A percentile compares a stretch with the other conserved stretches of the same genome.
Evolutionary conservation across 2,797 vertebrate species (phyloP).

Genomic region (Falco naumanni): DNA sequence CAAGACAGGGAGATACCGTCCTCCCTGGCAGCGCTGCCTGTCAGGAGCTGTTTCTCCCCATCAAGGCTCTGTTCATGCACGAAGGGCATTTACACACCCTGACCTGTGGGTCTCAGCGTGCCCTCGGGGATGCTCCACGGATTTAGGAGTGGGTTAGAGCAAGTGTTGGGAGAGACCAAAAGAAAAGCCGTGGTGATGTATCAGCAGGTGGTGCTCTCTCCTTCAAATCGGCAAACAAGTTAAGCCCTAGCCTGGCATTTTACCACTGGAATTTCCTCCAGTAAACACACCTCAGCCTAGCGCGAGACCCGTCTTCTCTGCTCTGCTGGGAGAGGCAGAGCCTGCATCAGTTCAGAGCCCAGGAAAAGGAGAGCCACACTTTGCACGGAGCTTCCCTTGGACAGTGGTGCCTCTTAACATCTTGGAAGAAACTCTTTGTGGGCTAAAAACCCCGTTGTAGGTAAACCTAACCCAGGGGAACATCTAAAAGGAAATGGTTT

Average conservation of each 20-base stretch:
- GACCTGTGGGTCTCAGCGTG: rapidly evolving
- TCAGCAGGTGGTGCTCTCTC: conserved; percentile 60
- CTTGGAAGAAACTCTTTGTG: background rate
- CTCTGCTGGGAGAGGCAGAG: background rate
- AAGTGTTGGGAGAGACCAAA: background rate
- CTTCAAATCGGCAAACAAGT: background rate
- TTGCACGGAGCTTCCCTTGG: background rate
- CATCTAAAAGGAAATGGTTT: background rate
- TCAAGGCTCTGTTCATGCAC: rapidly evolving
- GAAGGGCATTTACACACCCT: background rate
- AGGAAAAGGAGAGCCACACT: background rate
- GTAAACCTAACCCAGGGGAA: background rate
- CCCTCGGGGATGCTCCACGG: background rate
- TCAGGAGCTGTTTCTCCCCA: background rate
- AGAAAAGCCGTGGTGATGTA: background rate
- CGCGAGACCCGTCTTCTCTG: background rate
- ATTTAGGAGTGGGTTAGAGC: background rate
- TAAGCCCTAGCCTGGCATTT: background rate
- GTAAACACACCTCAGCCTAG: background rate
- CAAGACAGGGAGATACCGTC: background rate
- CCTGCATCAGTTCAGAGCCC: background rate
- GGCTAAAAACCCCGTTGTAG: background rate
- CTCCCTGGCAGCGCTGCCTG: background rate
- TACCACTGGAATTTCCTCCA: background rate
- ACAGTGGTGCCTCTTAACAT: background rate